Conservation (phyloP, 2,888 invertebrate genomes). For the Drosophila phalerata region DNA sequence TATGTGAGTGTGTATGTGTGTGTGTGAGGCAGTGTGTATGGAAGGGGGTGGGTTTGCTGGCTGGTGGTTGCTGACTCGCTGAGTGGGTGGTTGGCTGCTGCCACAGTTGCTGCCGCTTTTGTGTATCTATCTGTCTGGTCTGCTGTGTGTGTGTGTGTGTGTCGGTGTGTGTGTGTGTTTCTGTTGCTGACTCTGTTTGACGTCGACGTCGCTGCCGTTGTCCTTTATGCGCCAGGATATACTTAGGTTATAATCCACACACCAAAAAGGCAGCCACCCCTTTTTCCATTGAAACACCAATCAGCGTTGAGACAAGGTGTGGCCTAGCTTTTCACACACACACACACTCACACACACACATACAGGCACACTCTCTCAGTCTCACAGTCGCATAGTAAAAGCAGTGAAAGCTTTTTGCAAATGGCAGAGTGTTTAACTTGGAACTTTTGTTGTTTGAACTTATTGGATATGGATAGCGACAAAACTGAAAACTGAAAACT, state of each 20-base stretch:
- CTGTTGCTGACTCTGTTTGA: constrained; percentile 60
- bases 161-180: constrained; percentile 26
- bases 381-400: not conserved
- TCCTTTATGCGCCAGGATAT: constrained; percentile 73
- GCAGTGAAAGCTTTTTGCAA: constrained; percentile 20
- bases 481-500: constrained; percentile 19
- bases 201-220: constrained; percentile 57
- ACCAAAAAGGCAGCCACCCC: constrained; percentile 78
- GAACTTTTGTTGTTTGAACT: constrained; percentile 10
- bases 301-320: constrained; percentile 84
- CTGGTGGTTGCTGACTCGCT: constrained; percentile 2
- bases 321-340: constrained; percentile 62
- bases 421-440: constrained; percentile 11
- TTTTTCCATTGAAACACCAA: constrained; percentile 83
- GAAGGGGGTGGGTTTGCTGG: not conserved
- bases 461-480: constrained; percentile 11
- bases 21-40: constrained; percentile 13
- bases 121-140: constrained; percentile 66
- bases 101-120: constrained; percentile 44
- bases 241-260: constrained; percentile 82
- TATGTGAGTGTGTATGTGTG: constrained; percentile 28
- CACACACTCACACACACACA: not conserved
- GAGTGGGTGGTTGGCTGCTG: constrained; percentile 18
- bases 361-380: not conserved
- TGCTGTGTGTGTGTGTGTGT: constrained; percentile 20